phyloP scores from a whole-genome alignment of 2,797 vertebrate genomes.

The Morelia viridis region DNA sequence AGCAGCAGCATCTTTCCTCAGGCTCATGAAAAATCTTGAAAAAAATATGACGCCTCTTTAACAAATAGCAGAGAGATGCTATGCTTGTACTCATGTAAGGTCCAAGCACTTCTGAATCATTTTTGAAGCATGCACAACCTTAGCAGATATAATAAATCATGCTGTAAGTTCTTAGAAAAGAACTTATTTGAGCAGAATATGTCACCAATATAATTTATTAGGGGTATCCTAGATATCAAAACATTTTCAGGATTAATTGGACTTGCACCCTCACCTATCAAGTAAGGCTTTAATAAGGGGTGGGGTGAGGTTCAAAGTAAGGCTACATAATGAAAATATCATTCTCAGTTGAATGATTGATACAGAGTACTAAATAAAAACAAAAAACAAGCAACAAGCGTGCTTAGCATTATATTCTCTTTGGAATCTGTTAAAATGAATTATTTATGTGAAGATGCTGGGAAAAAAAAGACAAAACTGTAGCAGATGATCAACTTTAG shows the following conservation, averaged over 20 bases:
- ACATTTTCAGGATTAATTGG: neutral
- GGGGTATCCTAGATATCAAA: neutral
- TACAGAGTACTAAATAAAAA: neutral
- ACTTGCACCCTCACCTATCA: neutral
- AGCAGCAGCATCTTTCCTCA: neutral
- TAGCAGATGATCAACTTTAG: slow-evolving; percentile 49
- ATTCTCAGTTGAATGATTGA: neutral
- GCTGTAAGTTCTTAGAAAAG: neutral
- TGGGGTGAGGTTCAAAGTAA: neutral
- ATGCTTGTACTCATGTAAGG: neutral
- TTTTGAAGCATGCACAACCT: neutral
- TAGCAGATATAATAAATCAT: neutral
- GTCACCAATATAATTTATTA: neutral
- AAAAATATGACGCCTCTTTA: neutral
- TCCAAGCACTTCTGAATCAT: neutral
- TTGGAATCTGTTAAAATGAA: slow-evolving; percentile 57
- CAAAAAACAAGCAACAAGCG: slow-evolving; percentile 29
- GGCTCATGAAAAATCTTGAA: neutral
- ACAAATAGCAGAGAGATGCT: neutral
- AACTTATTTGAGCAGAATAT: neutral
- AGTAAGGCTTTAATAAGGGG: neutral
- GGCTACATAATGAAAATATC: neutral
- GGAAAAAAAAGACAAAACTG: slow-evolving; percentile 45
- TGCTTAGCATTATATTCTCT: slow-evolving; percentile 52
- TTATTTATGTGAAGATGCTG: slow-evolving; percentile 56